Evolutionary conservation across 2,797 vertebrate genomes (phyloP).

Genomic region (Tamandua tetradactyla): DNA sequence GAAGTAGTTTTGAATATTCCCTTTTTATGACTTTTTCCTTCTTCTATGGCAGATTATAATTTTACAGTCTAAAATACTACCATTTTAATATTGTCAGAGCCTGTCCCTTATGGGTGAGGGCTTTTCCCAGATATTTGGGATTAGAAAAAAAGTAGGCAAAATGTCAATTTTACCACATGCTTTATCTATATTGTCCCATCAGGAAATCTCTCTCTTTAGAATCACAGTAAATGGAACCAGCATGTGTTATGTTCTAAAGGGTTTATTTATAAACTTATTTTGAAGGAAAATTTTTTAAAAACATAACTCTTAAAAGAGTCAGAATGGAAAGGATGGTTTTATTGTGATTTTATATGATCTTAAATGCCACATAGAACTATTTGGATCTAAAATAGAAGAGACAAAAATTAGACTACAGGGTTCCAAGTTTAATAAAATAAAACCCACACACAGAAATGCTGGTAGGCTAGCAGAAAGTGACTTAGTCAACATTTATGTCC

Average conservation of each 20-base stretch:
- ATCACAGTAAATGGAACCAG: not conserved
- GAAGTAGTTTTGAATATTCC: not conserved
- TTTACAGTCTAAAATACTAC: not conserved
- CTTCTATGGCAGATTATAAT: not conserved
- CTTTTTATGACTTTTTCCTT: not conserved
- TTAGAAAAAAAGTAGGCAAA: not conserved
- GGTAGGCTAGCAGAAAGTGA: not conserved
- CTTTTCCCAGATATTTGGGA: not conserved
- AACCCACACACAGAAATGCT: not conserved
- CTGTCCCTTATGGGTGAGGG: not conserved
- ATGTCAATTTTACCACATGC: not conserved
- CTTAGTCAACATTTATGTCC: not conserved
- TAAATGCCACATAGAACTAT: conserved; percentile 13
- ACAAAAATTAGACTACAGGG: not conserved
- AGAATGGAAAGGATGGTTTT: not conserved
- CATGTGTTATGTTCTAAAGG: not conserved
- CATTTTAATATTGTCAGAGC: not conserved
- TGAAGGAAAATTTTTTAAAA: not conserved
- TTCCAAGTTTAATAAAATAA: conserved; percentile 14
- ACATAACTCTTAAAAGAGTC: not conserved
- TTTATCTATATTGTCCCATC: not conserved
- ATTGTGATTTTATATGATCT: not conserved
- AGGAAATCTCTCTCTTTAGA: not conserved
- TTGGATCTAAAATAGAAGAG: conserved; percentile 2
- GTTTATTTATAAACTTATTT: conserved; percentile 43